Percentiles rank a stretch among this genome's conserved stretches.
Conservation (phyloP, 2,888 invertebrate species). For the Lochmaea crataegi region DNA sequence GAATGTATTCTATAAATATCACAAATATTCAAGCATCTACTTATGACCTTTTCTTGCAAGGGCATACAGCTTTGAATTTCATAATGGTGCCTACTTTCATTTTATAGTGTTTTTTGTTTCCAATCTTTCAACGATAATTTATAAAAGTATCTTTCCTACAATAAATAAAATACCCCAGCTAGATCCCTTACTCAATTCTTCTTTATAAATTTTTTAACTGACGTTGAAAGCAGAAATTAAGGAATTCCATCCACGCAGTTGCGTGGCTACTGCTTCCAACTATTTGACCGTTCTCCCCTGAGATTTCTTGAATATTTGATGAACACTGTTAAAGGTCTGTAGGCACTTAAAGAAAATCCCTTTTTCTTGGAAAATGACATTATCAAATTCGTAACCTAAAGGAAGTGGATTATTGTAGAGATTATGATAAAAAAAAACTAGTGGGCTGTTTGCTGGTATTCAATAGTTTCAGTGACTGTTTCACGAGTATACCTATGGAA, state of each 20-base stretch:
- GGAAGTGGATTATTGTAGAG: too few relatives aligned
- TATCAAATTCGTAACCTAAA: background rate
- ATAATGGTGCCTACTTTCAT: too few relatives aligned
- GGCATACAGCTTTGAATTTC: too few relatives aligned
- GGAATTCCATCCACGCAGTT: conserved; percentile 45
- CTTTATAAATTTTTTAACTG: conserved; percentile 43
- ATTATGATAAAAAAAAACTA: too few relatives aligned
- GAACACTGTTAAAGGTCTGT: conserved; percentile 62
- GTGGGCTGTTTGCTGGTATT: too few relatives aligned
- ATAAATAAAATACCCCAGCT: conserved; percentile 38
- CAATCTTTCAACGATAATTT: too few relatives aligned
- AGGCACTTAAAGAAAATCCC: conserved; percentile 31
- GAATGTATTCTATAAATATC: too few relatives aligned
- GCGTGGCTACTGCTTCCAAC: conserved; percentile 46
- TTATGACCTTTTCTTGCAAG: too few relatives aligned
- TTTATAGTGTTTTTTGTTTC: too few relatives aligned
- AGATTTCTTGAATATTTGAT: conserved; percentile 66
- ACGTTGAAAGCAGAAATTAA: conserved; percentile 41
- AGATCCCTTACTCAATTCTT: conserved; percentile 38
- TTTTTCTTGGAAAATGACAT: background rate
- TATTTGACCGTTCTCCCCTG: conserved; percentile 60
- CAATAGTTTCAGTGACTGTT: too few relatives aligned
- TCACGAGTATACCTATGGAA: too few relatives aligned
- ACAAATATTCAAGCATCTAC: too few relatives aligned
- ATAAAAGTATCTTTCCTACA: background rate